Evolutionary conservation across 2,113 vertebrate genomes (phyloP), one percentile per base, ranked within the genome.

Genomic region (Girardinichthys multiradiatus): DNA sequence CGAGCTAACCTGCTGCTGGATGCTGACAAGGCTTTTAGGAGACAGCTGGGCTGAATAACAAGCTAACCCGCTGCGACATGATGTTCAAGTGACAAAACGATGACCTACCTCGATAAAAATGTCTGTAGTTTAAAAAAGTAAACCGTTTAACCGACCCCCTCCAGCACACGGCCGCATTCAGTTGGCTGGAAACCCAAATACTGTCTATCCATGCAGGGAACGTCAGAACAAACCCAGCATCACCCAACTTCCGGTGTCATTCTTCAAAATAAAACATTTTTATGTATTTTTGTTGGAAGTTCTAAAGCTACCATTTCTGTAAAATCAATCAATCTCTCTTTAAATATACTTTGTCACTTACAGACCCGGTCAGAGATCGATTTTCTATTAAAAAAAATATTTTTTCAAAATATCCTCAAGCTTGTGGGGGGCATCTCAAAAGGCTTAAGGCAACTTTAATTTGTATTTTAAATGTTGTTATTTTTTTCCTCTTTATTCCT

Each of bases 91-190:
- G 24, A 12, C 1, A 11, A 33, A 78, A 64, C 3, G 57, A 26
- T 2, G 27, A 79, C 90, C 24, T 90, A 91, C 91, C 89, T 88
- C 13, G n/a, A 58, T 39, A 21, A 13, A 33, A 72, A 15, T 54
- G 30, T 59, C 78, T 48, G 74, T 35, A 29, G 57, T 67, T 61
- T 19, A 1, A 42, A 74, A 69, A 72, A 60, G 35, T 35, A 63
- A 72, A 2, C 63, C 71, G 76, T 64, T 78, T 60, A 62, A 59
- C 62, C 51, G 80, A 84, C 37, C 75, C 45, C 69, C 65, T 69
- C 72, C 69, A 26, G 72, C 11, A 85, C 69, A 58, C 79, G 72
- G 66, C 79, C 57, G 82, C 69, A 77, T 63, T 74, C 77, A 66
- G 78, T 78, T 70, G 71, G 82, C 68, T 87, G 72, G 63, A 74